These are phyloP conservation scores for Drosophila yooni DNA, from an alignment of 2,888 invertebrate genomes.

Conservation along the genomic window DNA sequence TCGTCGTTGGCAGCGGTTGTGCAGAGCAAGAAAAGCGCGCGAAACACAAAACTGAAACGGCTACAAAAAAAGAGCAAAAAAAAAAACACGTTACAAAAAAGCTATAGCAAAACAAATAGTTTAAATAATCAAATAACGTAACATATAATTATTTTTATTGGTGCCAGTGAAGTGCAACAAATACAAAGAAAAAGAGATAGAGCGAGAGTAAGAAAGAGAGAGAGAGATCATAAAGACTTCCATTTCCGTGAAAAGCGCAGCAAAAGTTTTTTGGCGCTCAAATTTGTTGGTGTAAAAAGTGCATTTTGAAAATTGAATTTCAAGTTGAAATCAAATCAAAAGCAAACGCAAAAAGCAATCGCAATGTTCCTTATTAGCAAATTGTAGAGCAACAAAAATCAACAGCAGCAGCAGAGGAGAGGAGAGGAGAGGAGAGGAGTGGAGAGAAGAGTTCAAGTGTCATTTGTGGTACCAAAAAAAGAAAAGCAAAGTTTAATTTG, in stretches of 20 bases:
- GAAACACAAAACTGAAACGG: conserved; percentile 46
- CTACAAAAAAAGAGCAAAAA: conserved; percentile 33
- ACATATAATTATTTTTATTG: conserved; percentile 56
- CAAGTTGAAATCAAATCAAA: conserved; percentile 56
- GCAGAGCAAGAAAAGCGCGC: conserved; percentile 68
- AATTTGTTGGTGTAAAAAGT: conserved; percentile 48
- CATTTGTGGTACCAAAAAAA: conserved; percentile 78
- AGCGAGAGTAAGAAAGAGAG: neutral
- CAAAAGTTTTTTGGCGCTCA: conserved; percentile 43
- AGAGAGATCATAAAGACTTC: conserved; percentile 60
- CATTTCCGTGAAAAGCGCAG: conserved; percentile 30
- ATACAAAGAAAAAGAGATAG: conserved; percentile 11
- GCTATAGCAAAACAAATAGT: conserved; percentile 49
- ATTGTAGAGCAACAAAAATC: conserved; percentile 70
- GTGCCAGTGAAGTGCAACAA: conserved; percentile 73
- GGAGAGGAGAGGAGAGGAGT: conserved; percentile 11
- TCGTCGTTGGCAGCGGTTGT: conserved; percentile 85
- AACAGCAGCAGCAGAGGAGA: conserved; percentile 35
- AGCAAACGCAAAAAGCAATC: conserved; percentile 25
- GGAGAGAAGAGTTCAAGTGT: conserved; percentile 74
- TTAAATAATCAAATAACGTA: conserved; percentile 31
- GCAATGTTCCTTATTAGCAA: conserved; percentile 83
- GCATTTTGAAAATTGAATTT: conserved; percentile 44
- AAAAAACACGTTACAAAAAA: conserved; percentile 49
- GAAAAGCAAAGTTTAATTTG: conserved; percentile 44